These are phyloP conservation scores for Synanthedon vespiformis DNA, from an alignment of 2,888 invertebrate species.

Conservation along the genomic window DNA sequence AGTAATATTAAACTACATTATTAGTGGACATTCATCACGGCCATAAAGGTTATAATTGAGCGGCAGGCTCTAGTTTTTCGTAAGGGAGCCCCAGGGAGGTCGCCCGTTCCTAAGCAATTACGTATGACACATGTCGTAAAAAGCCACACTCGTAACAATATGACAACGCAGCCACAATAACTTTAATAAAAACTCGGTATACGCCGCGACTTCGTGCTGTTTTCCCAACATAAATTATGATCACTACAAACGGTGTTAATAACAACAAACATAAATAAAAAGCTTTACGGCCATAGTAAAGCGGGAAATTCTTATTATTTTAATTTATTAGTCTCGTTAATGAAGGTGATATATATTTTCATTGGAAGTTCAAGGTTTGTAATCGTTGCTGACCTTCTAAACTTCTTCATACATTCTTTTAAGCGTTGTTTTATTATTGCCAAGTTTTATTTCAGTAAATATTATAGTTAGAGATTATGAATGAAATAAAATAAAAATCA, in stretches of 20 bases:
- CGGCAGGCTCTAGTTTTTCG: slow-evolving; percentile 19
- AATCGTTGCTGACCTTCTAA: too few relatives aligned
- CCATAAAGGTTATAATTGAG: slow-evolving; percentile 31
- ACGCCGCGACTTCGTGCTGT: neutral
- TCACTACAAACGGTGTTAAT: neutral
- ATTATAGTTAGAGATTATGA: too few relatives aligned
- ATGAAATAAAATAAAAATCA: too few relatives aligned
- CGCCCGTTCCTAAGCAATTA: slow-evolving; percentile 49
- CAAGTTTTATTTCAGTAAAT: too few relatives aligned
- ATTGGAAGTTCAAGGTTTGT: too few relatives aligned
- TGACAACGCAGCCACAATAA: slow-evolving; percentile 21
- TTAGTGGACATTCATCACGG: slow-evolving; percentile 9
- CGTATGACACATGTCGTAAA: slow-evolving; percentile 56
- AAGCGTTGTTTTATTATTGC: too few relatives aligned
- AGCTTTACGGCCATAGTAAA: neutral
- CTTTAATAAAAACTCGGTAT: slow-evolving; percentile 20
- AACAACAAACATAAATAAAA: neutral
- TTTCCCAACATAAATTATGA: neutral
- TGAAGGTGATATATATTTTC: neutral
- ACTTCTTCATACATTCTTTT: too few relatives aligned
- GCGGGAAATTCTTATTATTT: too few relatives aligned
- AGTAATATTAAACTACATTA: slow-evolving; percentile 19
- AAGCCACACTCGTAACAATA: slow-evolving; percentile 21
- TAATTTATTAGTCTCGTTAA: too few relatives aligned
- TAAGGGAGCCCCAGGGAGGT: slow-evolving; percentile 27